Base-by-base conservation (phyloP, 2,888 invertebrate species). In the Ophion obscuratus region DNA sequence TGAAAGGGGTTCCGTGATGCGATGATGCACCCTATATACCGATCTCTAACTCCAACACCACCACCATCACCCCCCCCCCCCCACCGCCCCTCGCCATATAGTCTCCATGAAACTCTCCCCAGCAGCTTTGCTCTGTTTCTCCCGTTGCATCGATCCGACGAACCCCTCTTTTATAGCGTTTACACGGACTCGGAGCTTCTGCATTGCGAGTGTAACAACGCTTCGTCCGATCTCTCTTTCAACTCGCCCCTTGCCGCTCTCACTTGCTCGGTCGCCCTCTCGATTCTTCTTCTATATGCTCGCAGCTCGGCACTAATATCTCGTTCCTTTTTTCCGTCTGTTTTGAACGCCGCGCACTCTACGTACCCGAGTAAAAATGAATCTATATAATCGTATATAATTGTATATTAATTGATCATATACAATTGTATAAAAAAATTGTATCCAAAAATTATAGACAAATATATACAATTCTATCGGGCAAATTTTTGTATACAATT, bases 121-220 rank as follows among this genome's bases (percentile, higher is more conserved):
- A 24, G 67, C 20, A 70, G 59, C 71, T 70, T 77, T 73, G 47
- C 68, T 80, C 71, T 86, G 71, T 76, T 61, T 77, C 83, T 71
- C 75, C 70, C 64, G 87, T 76, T 85, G 85, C 83, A 87, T 87
- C 86, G 87, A 86, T 87, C 86, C 84, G 80, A 67, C 67, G 44
- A 73, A 61, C 75, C 70, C 84, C 87, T 81, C 83, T 83, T 70
- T 83, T 75, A 61, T 47, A 75, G 62, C 75, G 44, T 75, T 75
- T 64, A 64, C 62, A 62, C 53, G 53, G 62, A 75, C 44, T 61
- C 61, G 77, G 64, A 47, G 66, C 53, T n/a, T 68, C 64, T 59
- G 68, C 44, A 17, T 59, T 53, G 31, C 27, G 36, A 59, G 40
- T 67, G 40, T 75, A 73, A 83, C 82, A 85, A 83, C 81, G 74